Conservation (phyloP, 2,888 invertebrate species). For the Capitulum mitella region DNA sequence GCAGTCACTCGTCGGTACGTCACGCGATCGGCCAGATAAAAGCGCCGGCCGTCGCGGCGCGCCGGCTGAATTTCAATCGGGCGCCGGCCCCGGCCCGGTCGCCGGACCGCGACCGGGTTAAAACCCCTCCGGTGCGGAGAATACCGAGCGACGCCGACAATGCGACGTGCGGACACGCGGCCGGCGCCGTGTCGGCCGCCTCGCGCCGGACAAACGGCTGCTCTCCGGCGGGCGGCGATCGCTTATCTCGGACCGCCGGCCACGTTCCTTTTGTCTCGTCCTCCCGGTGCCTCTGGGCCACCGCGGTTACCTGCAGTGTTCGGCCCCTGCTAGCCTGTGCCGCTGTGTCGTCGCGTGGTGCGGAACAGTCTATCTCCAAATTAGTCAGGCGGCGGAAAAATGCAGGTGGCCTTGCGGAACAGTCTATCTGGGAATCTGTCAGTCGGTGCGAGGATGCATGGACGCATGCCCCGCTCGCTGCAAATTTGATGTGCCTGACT, state of each 20-base stretch:
- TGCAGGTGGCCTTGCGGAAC: too few species aligned
- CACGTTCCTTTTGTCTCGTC: too few species aligned
- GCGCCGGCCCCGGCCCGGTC: neutral
- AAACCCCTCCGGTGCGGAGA: neutral
- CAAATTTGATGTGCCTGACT: too few species aligned
- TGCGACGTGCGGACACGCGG: neutral
- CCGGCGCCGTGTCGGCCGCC: neutral
- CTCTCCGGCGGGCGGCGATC: too few species aligned
- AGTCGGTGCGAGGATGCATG: too few species aligned
- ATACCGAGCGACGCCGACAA: slow-evolving; percentile 3
- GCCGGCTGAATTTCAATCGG: neutral
- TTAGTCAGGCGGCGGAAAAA: slow-evolving; percentile 7
- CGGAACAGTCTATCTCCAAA: neutral
- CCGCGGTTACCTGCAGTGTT: too few species aligned
- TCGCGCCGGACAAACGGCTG: neutral
- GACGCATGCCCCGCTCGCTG: too few species aligned
- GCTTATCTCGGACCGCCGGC: too few species aligned
- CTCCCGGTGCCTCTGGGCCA: too few species aligned
- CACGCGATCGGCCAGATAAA: neutral
- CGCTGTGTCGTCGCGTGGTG: neutral
- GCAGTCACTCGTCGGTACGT: neutral
- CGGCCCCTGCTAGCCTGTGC: neutral
- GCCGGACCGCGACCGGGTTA: neutral
- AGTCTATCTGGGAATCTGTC: too few species aligned
- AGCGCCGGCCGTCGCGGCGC: neutral